Conservation (phyloP, 2,113 vertebrate genomes). For the Cinclus mexicanus region DNA sequence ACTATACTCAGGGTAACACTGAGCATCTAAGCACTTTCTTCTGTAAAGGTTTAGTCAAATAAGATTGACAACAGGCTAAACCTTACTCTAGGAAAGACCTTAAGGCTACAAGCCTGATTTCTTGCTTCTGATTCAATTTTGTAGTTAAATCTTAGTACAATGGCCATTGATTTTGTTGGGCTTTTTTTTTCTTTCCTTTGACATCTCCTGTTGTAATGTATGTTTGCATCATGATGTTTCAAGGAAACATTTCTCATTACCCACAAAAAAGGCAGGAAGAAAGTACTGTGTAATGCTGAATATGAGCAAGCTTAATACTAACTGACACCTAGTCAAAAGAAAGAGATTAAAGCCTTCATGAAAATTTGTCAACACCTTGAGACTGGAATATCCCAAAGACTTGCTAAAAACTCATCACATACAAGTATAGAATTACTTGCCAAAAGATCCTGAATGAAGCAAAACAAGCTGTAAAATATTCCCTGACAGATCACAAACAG, state of each 20-base stretch:
- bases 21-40: not conserved
- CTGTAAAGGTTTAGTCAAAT: not conserved
- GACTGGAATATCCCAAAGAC: not conserved
- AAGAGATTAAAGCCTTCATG: not conserved
- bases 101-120: not conserved
- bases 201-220: not conserved
- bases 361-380: not conserved
- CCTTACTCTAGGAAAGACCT: not conserved
- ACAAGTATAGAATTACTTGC: not conserved
- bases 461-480: slow-evolving; percentile 35
- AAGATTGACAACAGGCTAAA: not conserved
- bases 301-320: not conserved
- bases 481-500: not conserved
- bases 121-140: not conserved
- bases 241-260: not conserved
- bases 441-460: slow-evolving; percentile 20
- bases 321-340: not conserved
- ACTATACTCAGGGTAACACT: not conserved
- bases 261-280: not conserved
- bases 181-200: not conserved
- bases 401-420: not conserved
- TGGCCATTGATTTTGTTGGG: not conserved
- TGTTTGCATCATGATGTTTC: not conserved
- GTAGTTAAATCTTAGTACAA: not conserved
- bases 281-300: not conserved